Evolutionary conservation across 2,113 vertebrate genomes (phyloP), one percentile per base, ranked within the genome.

Genomic region (Chamaetylas fuelleborni): DNA sequence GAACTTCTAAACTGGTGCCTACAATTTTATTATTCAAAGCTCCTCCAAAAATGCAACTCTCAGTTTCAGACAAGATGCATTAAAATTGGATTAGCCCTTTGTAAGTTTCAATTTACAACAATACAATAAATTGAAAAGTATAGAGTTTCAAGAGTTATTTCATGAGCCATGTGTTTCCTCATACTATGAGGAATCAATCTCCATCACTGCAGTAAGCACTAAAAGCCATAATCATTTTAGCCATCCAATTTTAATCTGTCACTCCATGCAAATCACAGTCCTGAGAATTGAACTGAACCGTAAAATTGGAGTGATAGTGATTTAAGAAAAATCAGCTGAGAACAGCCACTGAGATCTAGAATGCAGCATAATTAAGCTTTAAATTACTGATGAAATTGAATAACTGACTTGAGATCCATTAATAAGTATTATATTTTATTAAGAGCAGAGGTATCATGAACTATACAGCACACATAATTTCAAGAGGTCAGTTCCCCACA

Each of bases 311-410:
- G 54, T 53, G 54, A 95, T 25, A 70, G 33, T 88, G 88, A 86
- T 70, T 88, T 86, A 73, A 90, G 82, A 88, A 95, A 86, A 95
- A 92, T 90, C 92, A 96, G 58, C 54, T 77, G 76, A 94, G 88
- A 67, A 93, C 76, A 93, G 86, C 14, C 86, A 88, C 67, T 34
- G 58, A 92, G 85, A 88, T 86, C 79, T 69, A 88, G 82, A 92
- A 93, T 77, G 71, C 26, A 83, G 82, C 26, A 83, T 78, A 96
- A 97, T 96, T 95, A 95, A 92, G 88, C 58, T 70, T 88, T 93
- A 94, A 95, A 94, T 94, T 94, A 93, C 64, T 36, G 23, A 7
- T 42, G 25, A 94, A 96, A 97, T 54, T 83, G 54, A 94, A 86
- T 88, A 94, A 88, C 69, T 86, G 86, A 80, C 91, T 73, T 72